Evolutionary conservation across 2,797 vertebrate genomes (phyloP), one percentile per base, ranked within the genome.

Genomic region (Sardinella longiceps): DNA sequence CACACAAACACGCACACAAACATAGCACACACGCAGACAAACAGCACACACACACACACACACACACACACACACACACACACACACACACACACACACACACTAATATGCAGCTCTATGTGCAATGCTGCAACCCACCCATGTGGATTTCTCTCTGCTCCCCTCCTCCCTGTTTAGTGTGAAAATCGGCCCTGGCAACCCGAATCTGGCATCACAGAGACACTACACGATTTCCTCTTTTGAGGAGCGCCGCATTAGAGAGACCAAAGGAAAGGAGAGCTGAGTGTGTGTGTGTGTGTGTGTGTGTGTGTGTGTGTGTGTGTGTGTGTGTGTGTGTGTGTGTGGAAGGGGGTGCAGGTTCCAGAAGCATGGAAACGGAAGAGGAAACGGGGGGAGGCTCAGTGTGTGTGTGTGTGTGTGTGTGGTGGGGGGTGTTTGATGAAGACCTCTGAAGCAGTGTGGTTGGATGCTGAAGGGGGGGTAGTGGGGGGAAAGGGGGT

Each of bases 401-500:
- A 2, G 48, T 28, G 81, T 20, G 51, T 33, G 81, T 50, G 48
- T 15, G 48, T 50, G 48, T 50, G 70, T 30, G 77, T 30, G 50
- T 63, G 77, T 48, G 82, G 45, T n/a, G 63, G 51, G 50, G 80
- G n/a, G 53, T 25, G 23, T 82, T 25, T 80, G 74, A 86, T 50
- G 80, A 81, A 86, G 66, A 46, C 50, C 83, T 86, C 83, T 86
- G 25, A 82, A 82, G 84, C 84, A 84, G 63, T 30, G 25, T 37
- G 63, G 25, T 70, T 3, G 30, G 63, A 82, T 46, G 66, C 80
- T 51, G n/a, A 80, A 77, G 80, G 83, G 83, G 80, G 63, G n/a
- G n/a, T n/a, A n/a, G 63, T 3, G 85, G 85, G 85, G 85, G 63
- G 80, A 70, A n/a, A n/a, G n/a, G 25, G 84, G 43, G 70, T 84